Evolutionary conservation across 1,140 invertebrate species (phyloP).

Genomic region (Brachystomella parvula): DNA sequence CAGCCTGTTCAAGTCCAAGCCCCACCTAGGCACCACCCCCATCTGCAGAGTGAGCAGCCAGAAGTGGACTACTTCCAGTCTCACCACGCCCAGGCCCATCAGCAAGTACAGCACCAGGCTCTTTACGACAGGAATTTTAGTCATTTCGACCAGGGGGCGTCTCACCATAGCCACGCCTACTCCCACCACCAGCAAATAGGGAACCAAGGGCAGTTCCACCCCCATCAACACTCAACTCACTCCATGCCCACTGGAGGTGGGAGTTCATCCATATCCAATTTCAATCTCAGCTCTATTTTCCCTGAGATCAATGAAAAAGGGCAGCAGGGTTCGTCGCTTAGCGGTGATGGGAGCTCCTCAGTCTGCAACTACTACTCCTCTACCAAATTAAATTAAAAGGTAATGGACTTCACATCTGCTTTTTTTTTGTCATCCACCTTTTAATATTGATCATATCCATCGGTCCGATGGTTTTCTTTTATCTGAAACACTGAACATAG

Average conservation of each 20-base stretch:
- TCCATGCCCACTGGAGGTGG: background rate
- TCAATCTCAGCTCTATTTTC: conserved; percentile 36
- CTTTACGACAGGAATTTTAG: background rate
- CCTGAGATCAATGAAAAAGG: conserved; percentile 36
- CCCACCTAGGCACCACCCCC: conserved; percentile 4
- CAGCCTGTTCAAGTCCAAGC: background rate
- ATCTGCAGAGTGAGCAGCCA: background rate
- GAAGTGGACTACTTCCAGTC: background rate
- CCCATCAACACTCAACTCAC: background rate
- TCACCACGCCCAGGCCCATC: conserved; percentile 16
- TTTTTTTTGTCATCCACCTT: too few relatives aligned
- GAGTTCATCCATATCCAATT: conserved; percentile 32
- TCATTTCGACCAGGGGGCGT: conserved; percentile 11
- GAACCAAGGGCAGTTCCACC: background rate
- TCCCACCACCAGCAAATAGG: too few relatives aligned
- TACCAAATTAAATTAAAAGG: too few relatives aligned
- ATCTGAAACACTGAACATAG: too few relatives aligned
- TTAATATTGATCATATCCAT: too few relatives aligned
- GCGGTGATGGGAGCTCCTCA: too few relatives aligned
- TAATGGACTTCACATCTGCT: too few relatives aligned
- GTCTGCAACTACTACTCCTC: too few relatives aligned
- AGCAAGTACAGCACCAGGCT: background rate
- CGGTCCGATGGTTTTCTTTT: too few relatives aligned
- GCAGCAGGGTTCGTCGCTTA: conserved; percentile 4
- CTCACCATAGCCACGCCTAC: too few relatives aligned